phyloP scores from a whole-genome alignment of 2,888 invertebrate genomes.

The Orthonychiurus folsomi region DNA sequence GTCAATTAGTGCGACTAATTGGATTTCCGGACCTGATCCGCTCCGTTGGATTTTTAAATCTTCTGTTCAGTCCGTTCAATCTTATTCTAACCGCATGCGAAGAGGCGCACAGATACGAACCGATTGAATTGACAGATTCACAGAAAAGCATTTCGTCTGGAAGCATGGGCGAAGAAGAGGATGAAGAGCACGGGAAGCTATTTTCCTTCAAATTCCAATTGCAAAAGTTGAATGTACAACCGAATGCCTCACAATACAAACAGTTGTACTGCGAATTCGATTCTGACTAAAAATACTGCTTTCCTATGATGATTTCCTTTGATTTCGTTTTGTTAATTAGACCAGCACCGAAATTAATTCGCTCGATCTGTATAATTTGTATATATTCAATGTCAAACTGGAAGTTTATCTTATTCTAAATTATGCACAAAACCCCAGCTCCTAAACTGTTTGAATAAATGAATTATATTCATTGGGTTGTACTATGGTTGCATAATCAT shows the following conservation, averaged over 20 bases:
- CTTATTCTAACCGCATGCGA: conserved; percentile 42
- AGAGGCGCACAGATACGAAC: not conserved
- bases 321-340: no score
- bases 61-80: conserved; percentile 60
- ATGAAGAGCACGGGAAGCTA: not conserved
- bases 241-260: not conserved
- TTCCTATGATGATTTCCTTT: no score
- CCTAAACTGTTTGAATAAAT: no score
- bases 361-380: no score
- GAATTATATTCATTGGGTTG: no score
- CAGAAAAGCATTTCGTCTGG: not conserved
- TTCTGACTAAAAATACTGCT: not conserved
- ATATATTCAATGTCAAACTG: no score
- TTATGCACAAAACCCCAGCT: no score
- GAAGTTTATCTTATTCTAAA: no score
- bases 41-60: conserved; percentile 58
- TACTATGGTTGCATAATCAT: no score
- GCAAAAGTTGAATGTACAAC: not conserved
- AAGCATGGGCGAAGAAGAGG: not conserved
- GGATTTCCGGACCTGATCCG: conserved; percentile 70
- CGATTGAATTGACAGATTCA: not conserved
- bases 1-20: conserved; percentile 58
- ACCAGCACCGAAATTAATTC: no score
- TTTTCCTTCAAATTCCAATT: not conserved
- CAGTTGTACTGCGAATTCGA: not conserved